These are phyloP conservation scores for Coregonus clupeaformis DNA, from an alignment of 2,113 vertebrate species.

Conservation along the genomic window DNA sequence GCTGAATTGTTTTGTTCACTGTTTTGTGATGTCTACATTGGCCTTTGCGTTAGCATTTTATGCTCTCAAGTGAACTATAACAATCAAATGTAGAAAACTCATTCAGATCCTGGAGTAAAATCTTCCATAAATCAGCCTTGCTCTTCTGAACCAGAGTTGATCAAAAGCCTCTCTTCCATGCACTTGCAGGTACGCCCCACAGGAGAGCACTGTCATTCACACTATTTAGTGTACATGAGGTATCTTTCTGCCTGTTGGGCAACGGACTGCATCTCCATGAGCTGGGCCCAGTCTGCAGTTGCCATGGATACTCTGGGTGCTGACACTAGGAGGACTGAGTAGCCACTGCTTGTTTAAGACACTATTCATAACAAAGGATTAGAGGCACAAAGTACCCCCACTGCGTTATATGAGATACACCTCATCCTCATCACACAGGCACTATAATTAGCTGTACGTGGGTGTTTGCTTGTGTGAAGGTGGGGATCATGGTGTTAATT, in stretches of 20 bases:
- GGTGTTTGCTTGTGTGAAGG: constrained; percentile 16
- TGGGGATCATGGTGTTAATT: neutral
- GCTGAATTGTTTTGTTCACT: too few species aligned
- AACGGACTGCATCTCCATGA: constrained; percentile 40
- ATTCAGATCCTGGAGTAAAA: too few species aligned
- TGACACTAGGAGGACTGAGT: constrained; percentile 71
- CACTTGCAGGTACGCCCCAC: constrained; percentile 7
- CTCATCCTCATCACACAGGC: constrained; percentile 57
- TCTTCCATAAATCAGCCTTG: too few species aligned
- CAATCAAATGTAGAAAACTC: too few species aligned
- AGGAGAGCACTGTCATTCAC: constrained; percentile 35
- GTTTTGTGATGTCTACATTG: too few species aligned
- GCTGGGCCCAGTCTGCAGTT: constrained; percentile 66
- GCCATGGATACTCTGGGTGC: constrained; percentile 71
- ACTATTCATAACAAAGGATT: constrained; percentile 75
- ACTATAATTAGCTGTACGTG: constrained; percentile 64
- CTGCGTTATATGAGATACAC: constrained; percentile 53
- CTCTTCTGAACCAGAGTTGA: too few species aligned
- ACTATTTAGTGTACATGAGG: constrained; percentile 15
- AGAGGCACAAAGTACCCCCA: constrained; percentile 61
- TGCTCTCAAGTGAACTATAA: too few species aligned
- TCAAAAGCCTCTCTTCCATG: constrained; percentile 3
- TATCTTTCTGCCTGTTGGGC: constrained; percentile 42
- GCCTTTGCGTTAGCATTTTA: too few species aligned
- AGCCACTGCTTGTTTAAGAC: constrained; percentile 70